A percentile compares a stretch with the other conserved stretches of the same genome.
These are phyloP conservation scores for Euglossa dilemma DNA, from an alignment of 1,140 invertebrate species.

Conservation along the genomic window DNA sequence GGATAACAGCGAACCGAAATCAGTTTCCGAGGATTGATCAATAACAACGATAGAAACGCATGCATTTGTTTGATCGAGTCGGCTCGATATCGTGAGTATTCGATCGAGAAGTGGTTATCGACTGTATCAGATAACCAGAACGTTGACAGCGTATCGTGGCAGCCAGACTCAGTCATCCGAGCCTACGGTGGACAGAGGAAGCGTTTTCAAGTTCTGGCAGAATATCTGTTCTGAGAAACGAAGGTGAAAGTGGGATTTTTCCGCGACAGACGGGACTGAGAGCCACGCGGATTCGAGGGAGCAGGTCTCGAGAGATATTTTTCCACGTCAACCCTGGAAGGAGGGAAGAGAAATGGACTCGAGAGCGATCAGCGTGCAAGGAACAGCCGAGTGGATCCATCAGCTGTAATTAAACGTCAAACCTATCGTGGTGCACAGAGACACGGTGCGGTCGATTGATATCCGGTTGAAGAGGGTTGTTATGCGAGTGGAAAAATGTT, in stretches of 20 bases:
- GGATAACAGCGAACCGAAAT: background rate
- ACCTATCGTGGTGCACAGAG: background rate
- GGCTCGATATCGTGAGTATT: background rate
- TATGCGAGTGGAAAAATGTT: conserved; percentile 65
- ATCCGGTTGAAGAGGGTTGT: background rate
- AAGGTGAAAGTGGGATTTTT: background rate
- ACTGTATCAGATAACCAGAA: conserved; percentile 37
- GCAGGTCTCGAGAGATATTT: background rate
- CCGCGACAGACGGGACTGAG: accelerated
- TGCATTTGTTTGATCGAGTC: background rate
- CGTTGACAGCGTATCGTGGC: background rate
- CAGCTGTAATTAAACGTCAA: conserved; percentile 26
- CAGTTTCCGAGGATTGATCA: background rate
- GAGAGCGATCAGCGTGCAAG: too few relatives aligned
- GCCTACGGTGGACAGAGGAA: background rate
- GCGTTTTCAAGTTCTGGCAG: background rate
- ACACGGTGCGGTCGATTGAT: background rate
- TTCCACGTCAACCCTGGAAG: background rate
- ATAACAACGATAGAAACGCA: background rate
- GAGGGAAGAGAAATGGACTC: background rate
- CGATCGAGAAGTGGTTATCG: conserved; percentile 21
- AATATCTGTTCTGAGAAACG: background rate
- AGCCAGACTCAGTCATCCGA: conserved; percentile 15
- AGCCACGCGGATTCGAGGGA: background rate
- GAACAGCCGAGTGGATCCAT: background rate